Evolutionary conservation across 2,888 invertebrate species (phyloP), one percentile per base, ranked within the genome.

Genomic region (Apotomis capreana): DNA sequence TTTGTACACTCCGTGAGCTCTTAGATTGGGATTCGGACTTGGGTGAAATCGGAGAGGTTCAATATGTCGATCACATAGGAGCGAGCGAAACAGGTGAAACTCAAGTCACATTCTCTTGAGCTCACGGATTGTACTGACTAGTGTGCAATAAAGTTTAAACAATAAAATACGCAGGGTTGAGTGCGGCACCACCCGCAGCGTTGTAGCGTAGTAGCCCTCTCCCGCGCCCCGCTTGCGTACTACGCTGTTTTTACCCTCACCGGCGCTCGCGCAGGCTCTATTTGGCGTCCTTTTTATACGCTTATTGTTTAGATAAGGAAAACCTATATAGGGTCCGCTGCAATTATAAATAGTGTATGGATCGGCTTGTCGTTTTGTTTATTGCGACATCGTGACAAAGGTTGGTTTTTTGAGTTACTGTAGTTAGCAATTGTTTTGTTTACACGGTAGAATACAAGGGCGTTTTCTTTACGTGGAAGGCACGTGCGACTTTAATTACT

Each of bases 171-270:
- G 8, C 12, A 36, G 15, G 58, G 72, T 72, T 68, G 72, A 72
- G 10, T 76, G 78, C 80, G 80, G 74, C 78, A 77, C 78, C 68
- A 64, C 74, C 75, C 79, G 78, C 76, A 78, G 69, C 68, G 76
- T 74, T 80, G 83, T 89, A 88, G 85, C 86, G 87, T 89, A 90
- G 91, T 89, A 89, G 87, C 78, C 75, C 81, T 79, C 74, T 78
- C 78, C 75, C 78, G 69, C 79, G 74, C 76, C 79, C 74, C 77
- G 81, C 78, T 78, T 81, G 86, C 84, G 87, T 89, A 90, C 89
- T 89, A 90, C 90, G 87, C 73, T 69, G 76, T 87, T 87, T 87
- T 86, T 85, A 79, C 77, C 78, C 75, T 77, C 79, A 78, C 77
- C 77, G 78, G 81, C 80, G 77, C 76, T 76, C 70, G 74, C 76